phyloP scores from a whole-genome alignment of 2,888 invertebrate genomes.

The Leucophora obtusa region DNA sequence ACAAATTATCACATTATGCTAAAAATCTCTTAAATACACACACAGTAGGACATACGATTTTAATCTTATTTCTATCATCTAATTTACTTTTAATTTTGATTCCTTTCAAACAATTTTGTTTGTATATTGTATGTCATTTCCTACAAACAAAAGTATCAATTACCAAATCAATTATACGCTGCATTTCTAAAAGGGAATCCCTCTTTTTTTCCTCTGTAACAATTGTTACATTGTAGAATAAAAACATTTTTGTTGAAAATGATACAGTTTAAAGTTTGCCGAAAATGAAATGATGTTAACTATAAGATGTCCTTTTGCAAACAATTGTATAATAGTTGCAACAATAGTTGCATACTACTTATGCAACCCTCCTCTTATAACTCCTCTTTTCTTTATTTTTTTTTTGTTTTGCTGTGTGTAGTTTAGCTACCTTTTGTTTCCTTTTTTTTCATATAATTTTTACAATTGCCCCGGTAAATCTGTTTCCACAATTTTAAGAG shows the following conservation, averaged over 20 bases:
- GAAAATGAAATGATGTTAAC: constrained; percentile 49
- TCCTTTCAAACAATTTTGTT: constrained; percentile 13
- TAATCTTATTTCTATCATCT: constrained; percentile 55
- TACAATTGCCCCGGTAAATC: constrained; percentile 60
- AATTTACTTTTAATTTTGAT: constrained; percentile 30
- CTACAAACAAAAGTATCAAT: constrained; percentile 68
- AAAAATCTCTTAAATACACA: constrained; percentile 15
- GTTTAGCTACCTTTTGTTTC: constrained; percentile 35
- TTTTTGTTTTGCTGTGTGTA: background rate
- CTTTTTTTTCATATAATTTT: constrained; percentile 44
- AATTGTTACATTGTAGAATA: background rate
- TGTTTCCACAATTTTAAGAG: constrained; percentile 28
- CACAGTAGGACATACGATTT: constrained; percentile 42
- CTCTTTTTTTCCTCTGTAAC: background rate
- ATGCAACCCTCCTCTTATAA: constrained; percentile 51
- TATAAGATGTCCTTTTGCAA: constrained; percentile 56
- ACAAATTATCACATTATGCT: constrained; percentile 74
- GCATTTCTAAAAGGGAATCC: constrained; percentile 12
- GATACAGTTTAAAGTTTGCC: constrained; percentile 61
- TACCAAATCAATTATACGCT: constrained; percentile 68
- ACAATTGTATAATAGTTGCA: constrained; percentile 23
- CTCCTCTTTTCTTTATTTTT: constrained; percentile 3
- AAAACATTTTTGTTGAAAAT: constrained; percentile 45
- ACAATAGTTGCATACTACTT: constrained; percentile 56
- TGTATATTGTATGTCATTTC: constrained; percentile 49